Base-by-base conservation (phyloP, 2,888 invertebrate genomes). In the Elysia crispata region DNA sequence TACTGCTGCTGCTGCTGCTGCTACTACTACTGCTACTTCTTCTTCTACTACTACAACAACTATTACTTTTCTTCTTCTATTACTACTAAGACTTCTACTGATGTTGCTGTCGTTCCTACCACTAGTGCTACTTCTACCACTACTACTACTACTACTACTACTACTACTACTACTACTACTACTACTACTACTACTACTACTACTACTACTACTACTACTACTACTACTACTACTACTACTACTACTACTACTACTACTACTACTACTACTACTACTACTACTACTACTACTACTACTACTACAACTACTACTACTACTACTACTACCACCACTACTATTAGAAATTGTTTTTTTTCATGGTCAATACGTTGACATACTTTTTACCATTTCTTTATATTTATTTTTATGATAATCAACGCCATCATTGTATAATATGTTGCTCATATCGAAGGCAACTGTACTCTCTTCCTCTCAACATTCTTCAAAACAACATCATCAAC, bases 231-330 rank as follows among this genome's bases (percentile, higher is more conserved):
- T 54, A 15, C 54, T 64, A 64, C 64, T 64, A 64, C 64, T 64
- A 64, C 64, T 64, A 64, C 64, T 64, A 64, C 64, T 64, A 64
- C 64, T 64, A 64, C 64, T 64, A 64, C 64, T 64, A 64, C 64
- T 64, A 64, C 64, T 64, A 64, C 64, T 64, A 64, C 64, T 64
- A 64, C 64, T 64, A 64, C 64, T 64, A 64, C 64, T 64, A 64
- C 64, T 64, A 64, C 83, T 81, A 64, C 64, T 64, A 64, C 64
- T 64, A 64, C 64, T 64, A 64, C 64, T 64, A 64, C 64, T 18
- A 64, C 64, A 23, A 23, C 64, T 64, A 23, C 64, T 64, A 23
- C 64, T 18, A 23, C 23, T 64, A 64, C 64, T 64, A 64, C 64
- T 64, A 64, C 64, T 64, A n/a, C 64, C 25, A 25, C 23, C 25